phyloP scores from a whole-genome alignment of 2,888 invertebrate species.

The Lomographa bimaculata region DNA sequence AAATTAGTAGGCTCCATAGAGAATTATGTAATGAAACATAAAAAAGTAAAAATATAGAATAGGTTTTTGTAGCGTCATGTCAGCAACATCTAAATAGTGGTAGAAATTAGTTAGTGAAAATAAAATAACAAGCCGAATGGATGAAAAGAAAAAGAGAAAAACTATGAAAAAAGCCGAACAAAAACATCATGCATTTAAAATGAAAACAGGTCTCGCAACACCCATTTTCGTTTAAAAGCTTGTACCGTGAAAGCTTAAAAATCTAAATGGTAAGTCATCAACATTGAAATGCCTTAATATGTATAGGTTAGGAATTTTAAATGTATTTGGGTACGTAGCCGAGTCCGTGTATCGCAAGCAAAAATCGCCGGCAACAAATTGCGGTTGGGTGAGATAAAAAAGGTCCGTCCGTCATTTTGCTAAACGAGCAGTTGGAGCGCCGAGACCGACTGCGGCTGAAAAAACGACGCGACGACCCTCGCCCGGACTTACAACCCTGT shows the following conservation, averaged over 20 bases:
- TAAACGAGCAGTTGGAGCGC: constrained; percentile 68
- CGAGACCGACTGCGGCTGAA: constrained; percentile 55
- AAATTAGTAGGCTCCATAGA: no score
- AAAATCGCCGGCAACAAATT: constrained; percentile 77
- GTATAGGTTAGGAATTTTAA: constrained; percentile 67
- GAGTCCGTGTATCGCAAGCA: constrained; percentile 66
- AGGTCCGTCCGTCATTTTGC: constrained; percentile 80
- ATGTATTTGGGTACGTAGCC: constrained; percentile 54
- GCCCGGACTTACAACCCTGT: constrained; percentile 27
- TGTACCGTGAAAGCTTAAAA: constrained; percentile 30
- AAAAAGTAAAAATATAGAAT: no score
- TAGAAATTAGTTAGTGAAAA: no score
- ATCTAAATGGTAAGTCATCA: constrained; percentile 49
- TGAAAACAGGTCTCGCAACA: neutral
- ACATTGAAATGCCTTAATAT: constrained; percentile 58
- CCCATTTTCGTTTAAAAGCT: constrained; percentile 11
- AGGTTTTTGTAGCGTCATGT: no score
- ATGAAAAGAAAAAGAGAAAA: no score
- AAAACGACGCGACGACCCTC: constrained; percentile 57
- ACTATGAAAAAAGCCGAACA: no score
- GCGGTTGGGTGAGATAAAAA: constrained; percentile 80
- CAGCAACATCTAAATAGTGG: no score
- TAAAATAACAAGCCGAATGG: no score
- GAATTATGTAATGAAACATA: no score
- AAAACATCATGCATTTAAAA: no score